Base-by-base conservation (phyloP, 2,888 invertebrate species). In the Latrodectus hesperus region DNA sequence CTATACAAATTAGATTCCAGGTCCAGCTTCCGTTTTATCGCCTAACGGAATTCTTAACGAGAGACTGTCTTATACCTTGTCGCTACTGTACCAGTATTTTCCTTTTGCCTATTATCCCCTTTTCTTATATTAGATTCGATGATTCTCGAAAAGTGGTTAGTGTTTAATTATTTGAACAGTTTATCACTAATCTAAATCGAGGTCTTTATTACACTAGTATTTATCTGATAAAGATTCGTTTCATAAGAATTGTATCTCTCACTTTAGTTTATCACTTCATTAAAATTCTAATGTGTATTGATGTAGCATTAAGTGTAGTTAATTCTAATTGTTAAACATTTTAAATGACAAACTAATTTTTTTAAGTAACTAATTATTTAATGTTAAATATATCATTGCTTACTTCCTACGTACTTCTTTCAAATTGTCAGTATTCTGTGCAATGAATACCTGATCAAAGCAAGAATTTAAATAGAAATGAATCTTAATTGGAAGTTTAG, bases 1-100 rank as follows among this genome's bases (percentile, higher is more conserved):
- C 60, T n/a, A 60, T 72, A 71, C 72, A 84, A 84, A 84, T 84
- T 84, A 77, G 72, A 84, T 84, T 84, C 72, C 49, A 38, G 14
- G 84, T 52, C 64, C 71, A 65, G 22, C 51, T 71, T 78, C 84
- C 84, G 49, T 72, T 84, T 84, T 84, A 84, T 84, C 77, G 77
- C 67, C 64, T 17, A 70, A 26, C 51, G 72, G 55, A 84, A 77
- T 77, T 67, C 84, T 53, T 72, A 77, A 72, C 77, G 77, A 77
- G 75, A n/a, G 60, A 9, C 38, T 68, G 67, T 17, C 67, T 68
- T 68, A 68, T 17, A 12, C n/a, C 73, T 52, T 52, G n/a, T 11
- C 53, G n/a, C 49, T 49, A 53, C n/a, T 60, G 14, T 12, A 60
- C 12, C 60, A 60, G n/a, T 11, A 60, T 60, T 60, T 60, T n/a